phyloP scores from a whole-genome alignment of 2,888 invertebrate genomes.

The Hydriomena furcata region DNA sequence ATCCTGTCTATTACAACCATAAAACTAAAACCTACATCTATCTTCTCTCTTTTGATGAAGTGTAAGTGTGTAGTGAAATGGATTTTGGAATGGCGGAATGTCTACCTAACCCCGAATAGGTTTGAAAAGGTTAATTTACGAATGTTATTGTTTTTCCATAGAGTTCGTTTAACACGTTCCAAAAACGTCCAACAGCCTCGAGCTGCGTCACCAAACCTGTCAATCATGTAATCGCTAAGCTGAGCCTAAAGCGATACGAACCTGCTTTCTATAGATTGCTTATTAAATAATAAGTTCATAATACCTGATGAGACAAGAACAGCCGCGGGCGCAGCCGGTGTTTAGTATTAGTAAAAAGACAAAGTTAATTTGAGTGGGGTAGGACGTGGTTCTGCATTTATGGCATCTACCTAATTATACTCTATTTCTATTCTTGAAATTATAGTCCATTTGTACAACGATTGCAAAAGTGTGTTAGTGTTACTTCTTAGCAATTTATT shows the following conservation, averaged over 20 bases:
- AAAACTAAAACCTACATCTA: no score
- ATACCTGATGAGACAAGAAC: slow-evolving; percentile 32
- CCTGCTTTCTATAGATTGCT: slow-evolving; percentile 33
- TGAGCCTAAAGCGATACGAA: slow-evolving; percentile 31
- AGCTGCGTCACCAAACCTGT: slow-evolving; percentile 31
- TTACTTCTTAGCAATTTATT: slow-evolving; percentile 8
- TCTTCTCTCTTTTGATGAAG: no score
- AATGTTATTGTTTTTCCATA: not conserved
- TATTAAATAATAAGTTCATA: slow-evolving; percentile 37
- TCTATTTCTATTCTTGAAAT: slow-evolving; percentile 15
- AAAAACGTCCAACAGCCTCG: slow-evolving; percentile 24
- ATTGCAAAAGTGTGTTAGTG: slow-evolving; percentile 9
- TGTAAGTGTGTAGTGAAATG: no score
- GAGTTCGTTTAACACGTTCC: not conserved
- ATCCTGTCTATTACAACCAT: no score
- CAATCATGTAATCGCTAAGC: slow-evolving; percentile 32
- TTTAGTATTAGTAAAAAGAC: slow-evolving; percentile 26
- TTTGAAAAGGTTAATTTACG: no score
- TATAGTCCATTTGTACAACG: not conserved
- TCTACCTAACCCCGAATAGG: no score
- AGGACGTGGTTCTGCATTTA: slow-evolving; percentile 19
- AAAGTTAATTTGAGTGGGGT: slow-evolving; percentile 19
- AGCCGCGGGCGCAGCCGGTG: slow-evolving; percentile 19
- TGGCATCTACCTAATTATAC: slow-evolving; percentile 11
- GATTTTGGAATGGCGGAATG: no score